Evolutionary conservation across 2,113 vertebrate species (phyloP), one percentile per base, ranked within the genome.

Genomic region (Sterna hirundo): DNA sequence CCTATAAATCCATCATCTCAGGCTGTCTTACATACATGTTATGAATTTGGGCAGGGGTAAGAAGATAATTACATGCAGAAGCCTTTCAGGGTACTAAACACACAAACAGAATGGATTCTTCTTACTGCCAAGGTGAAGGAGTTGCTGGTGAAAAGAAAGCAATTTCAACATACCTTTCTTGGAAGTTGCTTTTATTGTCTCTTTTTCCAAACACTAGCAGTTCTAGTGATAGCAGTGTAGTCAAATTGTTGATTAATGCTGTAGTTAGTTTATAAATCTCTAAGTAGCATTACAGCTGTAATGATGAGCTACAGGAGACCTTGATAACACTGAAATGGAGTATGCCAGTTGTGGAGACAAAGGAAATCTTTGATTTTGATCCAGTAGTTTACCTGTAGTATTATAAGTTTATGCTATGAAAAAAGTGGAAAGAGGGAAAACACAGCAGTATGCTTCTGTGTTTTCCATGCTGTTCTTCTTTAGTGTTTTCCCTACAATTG

Each of bases 371-470:
- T 65, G 44, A 6, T 7, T 54, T 87, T 75, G 52, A 76, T 71
- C 34, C 30, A 17, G 6, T 68, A 47, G 26, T 36, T 62, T 72
- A 47, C 29, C 26, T 52, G 19, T 30, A 42, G 52, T 62, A 38
- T 55, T 85, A 30, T 5, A 42, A 60, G 47, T 47, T 65, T 25
- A 10, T n/a, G 8, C 49, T 74, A 74, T 49, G 57, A 26, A 79
- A 89, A n/a, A 58, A 65, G 34, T 15, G 16, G 47, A 55, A 71
- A 21, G n/a, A 10, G 14, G 32, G 11, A 16, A 70, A 57, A 40
- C 5, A 23, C 18, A 23, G 11, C 64, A 27, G 9, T 34, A 9
- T 27, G 11, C 69, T 84, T 44, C 64, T 46, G 0, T 1, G 0
- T 68, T 47, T 94, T 52, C 23, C 11, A 4, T 62, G 16, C 19